Conservation (phyloP, 2,888 invertebrate genomes). For the Notodonta dromedarius region DNA sequence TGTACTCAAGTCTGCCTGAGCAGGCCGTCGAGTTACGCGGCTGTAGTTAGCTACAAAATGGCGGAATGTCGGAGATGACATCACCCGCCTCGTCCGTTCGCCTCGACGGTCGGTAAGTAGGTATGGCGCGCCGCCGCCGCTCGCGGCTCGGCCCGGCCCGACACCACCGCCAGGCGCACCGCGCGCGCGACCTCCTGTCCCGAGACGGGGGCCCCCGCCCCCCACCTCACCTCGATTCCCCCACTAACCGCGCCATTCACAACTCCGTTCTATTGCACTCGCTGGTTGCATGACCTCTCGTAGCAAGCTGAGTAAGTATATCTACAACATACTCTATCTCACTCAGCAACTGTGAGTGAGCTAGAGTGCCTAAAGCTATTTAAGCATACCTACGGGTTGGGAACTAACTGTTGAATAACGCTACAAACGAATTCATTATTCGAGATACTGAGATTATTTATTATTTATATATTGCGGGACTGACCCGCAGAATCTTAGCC, state of each 20-base stretch:
- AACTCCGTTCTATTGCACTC: slow-evolving; percentile 61
- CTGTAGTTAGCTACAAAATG: slow-evolving; percentile 50
- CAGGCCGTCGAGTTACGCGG: background rate
- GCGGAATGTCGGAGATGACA: slow-evolving; percentile 66
- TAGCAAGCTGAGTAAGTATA: slow-evolving; percentile 27
- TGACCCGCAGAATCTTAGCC: no score
- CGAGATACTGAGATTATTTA: no score
- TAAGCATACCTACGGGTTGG: background rate
- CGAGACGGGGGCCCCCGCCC: slow-evolving; percentile 22
- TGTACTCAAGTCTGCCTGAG: background rate
- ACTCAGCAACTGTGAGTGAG: slow-evolving; percentile 11
- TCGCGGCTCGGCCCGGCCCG: no score
- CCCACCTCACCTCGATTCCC: slow-evolving; percentile 29
- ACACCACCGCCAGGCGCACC: slow-evolving; percentile 29
- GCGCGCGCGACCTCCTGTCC: slow-evolving; percentile 28
- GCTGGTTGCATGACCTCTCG: slow-evolving; percentile 52
- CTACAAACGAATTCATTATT: no score
- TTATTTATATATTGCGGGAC: no score
- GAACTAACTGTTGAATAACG: no score
- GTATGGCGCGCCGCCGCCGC: slow-evolving; percentile 10
- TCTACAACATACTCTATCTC: slow-evolving; percentile 26
- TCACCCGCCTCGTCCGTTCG: slow-evolving; percentile 50
- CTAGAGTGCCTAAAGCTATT: slow-evolving; percentile 10
- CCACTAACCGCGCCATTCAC: slow-evolving; percentile 63
- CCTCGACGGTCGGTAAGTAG: slow-evolving; percentile 12